A percentile compares a stretch with the other conserved stretches of the same genome.
Conservation (phyloP, 2,113 vertebrate species). For the Quiscalus mexicanus region DNA sequence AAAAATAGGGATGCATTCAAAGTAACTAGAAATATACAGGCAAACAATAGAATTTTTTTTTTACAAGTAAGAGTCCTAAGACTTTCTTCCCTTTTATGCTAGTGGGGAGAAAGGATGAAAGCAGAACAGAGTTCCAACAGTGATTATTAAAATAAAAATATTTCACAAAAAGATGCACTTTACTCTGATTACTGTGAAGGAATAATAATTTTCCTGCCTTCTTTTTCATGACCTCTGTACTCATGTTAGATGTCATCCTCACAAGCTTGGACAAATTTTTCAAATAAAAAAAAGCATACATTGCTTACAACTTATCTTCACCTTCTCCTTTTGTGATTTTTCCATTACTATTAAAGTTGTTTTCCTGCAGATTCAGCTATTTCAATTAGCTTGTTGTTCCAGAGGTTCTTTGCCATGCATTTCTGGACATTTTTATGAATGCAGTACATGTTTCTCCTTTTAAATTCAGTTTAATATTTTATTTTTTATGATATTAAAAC, state of each 20-base stretch:
- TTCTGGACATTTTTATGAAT: background rate
- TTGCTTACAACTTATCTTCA: background rate
- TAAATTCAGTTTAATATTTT: background rate
- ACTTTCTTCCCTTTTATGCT: background rate
- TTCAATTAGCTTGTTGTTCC: background rate
- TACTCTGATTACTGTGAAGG: background rate
- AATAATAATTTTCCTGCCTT: background rate
- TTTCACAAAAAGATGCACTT: background rate
- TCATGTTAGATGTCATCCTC: background rate
- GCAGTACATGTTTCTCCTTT: background rate
- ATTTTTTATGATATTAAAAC: background rate
- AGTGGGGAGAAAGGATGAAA: background rate
- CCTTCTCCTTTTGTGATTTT: background rate
- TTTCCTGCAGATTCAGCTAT: background rate
- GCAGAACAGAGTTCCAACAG: background rate
- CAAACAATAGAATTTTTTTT: background rate
- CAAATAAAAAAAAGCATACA: background rate
- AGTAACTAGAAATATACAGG: background rate
- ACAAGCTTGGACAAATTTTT: background rate
- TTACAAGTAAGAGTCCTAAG: background rate
- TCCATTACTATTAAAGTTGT: background rate
- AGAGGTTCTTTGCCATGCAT: background rate
- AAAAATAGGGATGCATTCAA: background rate
- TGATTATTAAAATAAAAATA: slow-evolving; percentile 5
- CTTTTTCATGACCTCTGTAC: background rate